Evolutionary conservation across 2,888 invertebrate species (phyloP).

Genomic region (Myathropa florea): DNA sequence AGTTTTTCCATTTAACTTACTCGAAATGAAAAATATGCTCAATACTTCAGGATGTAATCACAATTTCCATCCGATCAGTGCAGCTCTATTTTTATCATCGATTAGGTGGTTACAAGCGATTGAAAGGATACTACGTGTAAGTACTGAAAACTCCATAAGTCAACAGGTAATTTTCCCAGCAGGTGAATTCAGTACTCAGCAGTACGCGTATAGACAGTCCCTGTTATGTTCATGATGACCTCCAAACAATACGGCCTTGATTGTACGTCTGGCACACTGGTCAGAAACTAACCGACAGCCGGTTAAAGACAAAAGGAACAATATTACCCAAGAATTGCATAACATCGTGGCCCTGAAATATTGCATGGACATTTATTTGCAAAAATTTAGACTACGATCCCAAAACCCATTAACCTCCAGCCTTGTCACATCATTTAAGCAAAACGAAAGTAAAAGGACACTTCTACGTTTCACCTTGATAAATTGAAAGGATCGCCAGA

Average conservation of each 20-base stretch:
- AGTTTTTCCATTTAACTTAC: neutral
- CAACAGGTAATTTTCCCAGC: neutral
- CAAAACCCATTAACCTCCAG: slow-evolving; percentile 52
- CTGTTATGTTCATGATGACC: neutral
- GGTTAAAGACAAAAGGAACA: slow-evolving; percentile 10
- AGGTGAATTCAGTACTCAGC: neutral
- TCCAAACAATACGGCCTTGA: slow-evolving; percentile 34
- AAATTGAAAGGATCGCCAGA: slow-evolving; percentile 53
- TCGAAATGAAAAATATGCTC: too few species aligned
- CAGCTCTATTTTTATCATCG: too few species aligned
- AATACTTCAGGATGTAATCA: too few species aligned
- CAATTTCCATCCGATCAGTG: too few species aligned
- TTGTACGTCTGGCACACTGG: slow-evolving; percentile 12
- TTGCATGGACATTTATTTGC: slow-evolving; percentile 6
- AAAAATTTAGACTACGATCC: slow-evolving; percentile 35
- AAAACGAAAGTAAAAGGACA: slow-evolving; percentile 67
- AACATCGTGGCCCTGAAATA: slow-evolving; percentile 39
- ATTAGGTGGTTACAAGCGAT: too few species aligned
- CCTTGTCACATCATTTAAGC: slow-evolving; percentile 40
- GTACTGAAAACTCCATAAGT: too few species aligned
- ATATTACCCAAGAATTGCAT: slow-evolving; percentile 45
- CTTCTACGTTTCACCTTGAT: slow-evolving; percentile 61
- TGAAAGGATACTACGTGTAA: too few species aligned
- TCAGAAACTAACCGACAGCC: slow-evolving; percentile 46
- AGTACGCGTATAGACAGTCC: neutral